Evolutionary conservation across 2,113 vertebrate species (phyloP).

Genomic region (mouse (Mus musculus)): DNA sequence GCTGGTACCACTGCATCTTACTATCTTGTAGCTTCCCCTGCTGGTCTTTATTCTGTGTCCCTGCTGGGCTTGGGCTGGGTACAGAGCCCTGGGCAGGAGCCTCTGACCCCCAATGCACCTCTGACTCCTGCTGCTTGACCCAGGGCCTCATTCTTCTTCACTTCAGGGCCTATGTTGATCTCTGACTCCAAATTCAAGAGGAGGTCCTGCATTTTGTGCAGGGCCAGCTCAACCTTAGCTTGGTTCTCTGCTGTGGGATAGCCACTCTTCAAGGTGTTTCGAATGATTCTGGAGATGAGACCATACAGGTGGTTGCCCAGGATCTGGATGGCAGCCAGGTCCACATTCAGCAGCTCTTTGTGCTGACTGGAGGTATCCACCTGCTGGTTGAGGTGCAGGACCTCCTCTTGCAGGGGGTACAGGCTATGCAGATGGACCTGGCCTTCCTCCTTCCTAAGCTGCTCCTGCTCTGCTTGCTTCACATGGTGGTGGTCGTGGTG

Average conservation of each 20-base stretch:
- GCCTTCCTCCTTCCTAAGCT: conserved; percentile 90
- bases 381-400: conserved; percentile 90
- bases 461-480: conserved; percentile 87
- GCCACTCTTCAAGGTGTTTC: conserved; percentile 89
- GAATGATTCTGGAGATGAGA: conserved; percentile 93
- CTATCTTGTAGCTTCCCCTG: conserved; percentile 88
- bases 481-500: too few relatives aligned
- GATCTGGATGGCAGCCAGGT: conserved; percentile 87
- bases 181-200: conserved; percentile 88
- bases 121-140: too few relatives aligned
- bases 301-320: conserved; percentile 96
- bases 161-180: conserved; percentile 84
- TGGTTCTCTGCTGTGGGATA: conserved; percentile 92
- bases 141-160: conserved; percentile 72
- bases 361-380: too few relatives aligned
- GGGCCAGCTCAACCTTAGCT: conserved; percentile 87
- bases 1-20: conserved; percentile 89
- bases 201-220: conserved; percentile 91
- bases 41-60: conserved; percentile 85
- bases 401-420: conserved; percentile 92
- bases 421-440: conserved; percentile 90
- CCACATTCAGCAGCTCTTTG: conserved; percentile 77
- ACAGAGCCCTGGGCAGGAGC: too few relatives aligned
- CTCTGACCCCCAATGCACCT: too few relatives aligned
- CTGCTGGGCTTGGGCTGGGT: too few relatives aligned